phyloP scores from a whole-genome alignment of 2,113 vertebrate species.

The Gambusia affinis region DNA sequence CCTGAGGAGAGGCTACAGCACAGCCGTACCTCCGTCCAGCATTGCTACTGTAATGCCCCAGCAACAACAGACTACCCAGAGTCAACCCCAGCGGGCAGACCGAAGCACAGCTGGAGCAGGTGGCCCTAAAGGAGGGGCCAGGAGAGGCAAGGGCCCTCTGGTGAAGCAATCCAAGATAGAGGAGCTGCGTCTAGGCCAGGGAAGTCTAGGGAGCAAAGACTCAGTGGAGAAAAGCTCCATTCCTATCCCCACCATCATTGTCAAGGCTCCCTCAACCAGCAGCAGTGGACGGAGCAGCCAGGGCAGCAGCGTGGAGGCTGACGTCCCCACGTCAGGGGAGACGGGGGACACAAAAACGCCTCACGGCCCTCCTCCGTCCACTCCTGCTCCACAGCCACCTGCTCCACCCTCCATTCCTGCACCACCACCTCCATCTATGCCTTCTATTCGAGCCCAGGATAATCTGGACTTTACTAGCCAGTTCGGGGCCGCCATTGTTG shows the following conservation, averaged over 20 bases:
- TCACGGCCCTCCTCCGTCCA: slow-evolving; percentile 79
- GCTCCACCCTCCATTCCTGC: slow-evolving; percentile 84
- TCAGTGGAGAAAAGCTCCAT: slow-evolving; percentile 90
- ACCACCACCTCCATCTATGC: slow-evolving; percentile 76
- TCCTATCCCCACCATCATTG: slow-evolving; percentile 92
- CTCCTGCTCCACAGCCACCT: slow-evolving; percentile 85
- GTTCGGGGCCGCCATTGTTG: slow-evolving; percentile 91
- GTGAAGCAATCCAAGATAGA: slow-evolving; percentile 94
- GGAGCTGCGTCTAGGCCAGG: slow-evolving; percentile 77
- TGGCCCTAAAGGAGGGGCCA: slow-evolving; percentile 73
- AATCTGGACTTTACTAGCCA: slow-evolving; percentile 91
- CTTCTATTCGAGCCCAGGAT: slow-evolving; percentile 78
- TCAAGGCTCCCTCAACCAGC: slow-evolving; percentile 93
- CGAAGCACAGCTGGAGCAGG: slow-evolving; percentile 69
- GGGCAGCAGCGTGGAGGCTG: slow-evolving; percentile 91
- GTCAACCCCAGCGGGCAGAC: slow-evolving; percentile 72
- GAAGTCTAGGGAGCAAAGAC: slow-evolving; percentile 69
- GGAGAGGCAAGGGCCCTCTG: slow-evolving; percentile 87
- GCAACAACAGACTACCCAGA: slow-evolving; percentile 77
- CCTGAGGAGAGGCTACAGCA: slow-evolving; percentile 80
- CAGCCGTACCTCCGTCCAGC: slow-evolving; percentile 75
- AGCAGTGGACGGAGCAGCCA: slow-evolving; percentile 94
- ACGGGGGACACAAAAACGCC: slow-evolving; percentile 73
- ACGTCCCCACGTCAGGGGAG: slow-evolving; percentile 73
- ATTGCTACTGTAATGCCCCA: slow-evolving; percentile 79